Evolutionary conservation across 1,140 invertebrate genomes (phyloP).

Genomic region (Arctopsyche grandis): DNA sequence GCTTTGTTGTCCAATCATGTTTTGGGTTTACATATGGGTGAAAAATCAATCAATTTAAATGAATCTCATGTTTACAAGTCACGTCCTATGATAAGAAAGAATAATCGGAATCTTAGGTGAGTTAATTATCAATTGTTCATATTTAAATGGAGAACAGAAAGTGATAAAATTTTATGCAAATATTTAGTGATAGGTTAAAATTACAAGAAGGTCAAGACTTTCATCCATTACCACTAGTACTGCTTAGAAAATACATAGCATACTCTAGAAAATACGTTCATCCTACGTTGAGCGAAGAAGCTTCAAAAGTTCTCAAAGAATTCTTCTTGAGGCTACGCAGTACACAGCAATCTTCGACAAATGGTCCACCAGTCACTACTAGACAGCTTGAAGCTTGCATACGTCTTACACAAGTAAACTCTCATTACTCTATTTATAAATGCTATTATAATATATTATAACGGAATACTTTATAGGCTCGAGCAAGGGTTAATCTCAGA

Average conservation of each 20-base stretch:
- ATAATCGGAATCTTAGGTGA: background rate
- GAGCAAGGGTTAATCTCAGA: conserved; percentile 86
- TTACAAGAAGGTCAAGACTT: conserved; percentile 70
- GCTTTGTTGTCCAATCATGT: conserved; percentile 84
- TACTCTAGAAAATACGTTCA: conserved; percentile 91
- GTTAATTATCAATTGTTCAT: background rate
- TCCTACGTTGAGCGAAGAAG: conserved; percentile 78
- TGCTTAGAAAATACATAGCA: conserved; percentile 90
- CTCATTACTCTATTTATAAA: conserved; percentile 59
- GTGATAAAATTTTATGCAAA: background rate
- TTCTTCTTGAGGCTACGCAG: conserved; percentile 86
- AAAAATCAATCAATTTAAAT: conserved; percentile 57
- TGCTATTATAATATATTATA: background rate
- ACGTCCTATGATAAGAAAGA: background rate
- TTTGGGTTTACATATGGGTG: conserved; percentile 75
- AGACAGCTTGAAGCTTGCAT: conserved; percentile 90
- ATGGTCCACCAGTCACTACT: conserved; percentile 78
- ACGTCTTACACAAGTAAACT: conserved; percentile 81
- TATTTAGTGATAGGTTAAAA: conserved; percentile 68
- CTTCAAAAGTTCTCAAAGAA: conserved; percentile 75
- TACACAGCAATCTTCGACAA: conserved; percentile 68
- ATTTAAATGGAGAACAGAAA: no score
- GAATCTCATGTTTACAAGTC: background rate
- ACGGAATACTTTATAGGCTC: conserved; percentile 70
- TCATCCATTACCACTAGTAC: conserved; percentile 77